Base-by-base conservation (phyloP, 2,797 vertebrate species). In the Pangasius mekongensis region DNA sequence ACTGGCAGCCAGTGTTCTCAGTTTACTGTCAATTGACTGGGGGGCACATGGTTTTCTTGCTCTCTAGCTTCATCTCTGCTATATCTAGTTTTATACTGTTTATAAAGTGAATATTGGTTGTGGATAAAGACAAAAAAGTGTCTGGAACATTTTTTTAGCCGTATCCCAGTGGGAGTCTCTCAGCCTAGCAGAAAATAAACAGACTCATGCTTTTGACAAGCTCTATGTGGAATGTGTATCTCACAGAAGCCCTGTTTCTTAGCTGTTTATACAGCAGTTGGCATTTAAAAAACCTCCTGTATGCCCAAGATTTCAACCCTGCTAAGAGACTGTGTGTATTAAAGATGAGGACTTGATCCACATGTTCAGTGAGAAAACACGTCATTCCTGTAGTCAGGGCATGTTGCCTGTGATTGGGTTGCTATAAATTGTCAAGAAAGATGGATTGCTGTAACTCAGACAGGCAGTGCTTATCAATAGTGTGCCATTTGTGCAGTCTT, bases 101-200 rank as follows among this genome's bases (percentile, higher is more conserved):
- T 14, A 27, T 82, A 27, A 82, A 82, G 58, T 43, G 58, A 62
- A 43, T 62, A 64, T 43, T 64, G 13, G 80, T 47, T 64, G 58
- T 82, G 80, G 36, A 43, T 64, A 43, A 82, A 81, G n/a, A 56
- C 52, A 62, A 82, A 82, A 43, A 62, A 62, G 56, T 43, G 80
- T 62, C 80, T 82, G 24, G 56, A 83, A 47, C 36, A 64, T 43
- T 82, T 56, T 81, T 95, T 94, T 94, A 93, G 93, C 87, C 87
- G 90, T 94, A 94, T 95, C 94, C 95, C 95, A 94, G 89, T 84
- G 93, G 94, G 91, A 92, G 80, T 64, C 80, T 83, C 91, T 93
- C 87, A 94, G 93, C 94, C 93, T 92, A 93, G 94, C 94, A 95
- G 94, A 94, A 93, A 93, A 94, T 91, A 94, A 60, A 94, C 89